Evolutionary conservation across 2,888 invertebrate species (phyloP).

Genomic region (Spisula solida): DNA sequence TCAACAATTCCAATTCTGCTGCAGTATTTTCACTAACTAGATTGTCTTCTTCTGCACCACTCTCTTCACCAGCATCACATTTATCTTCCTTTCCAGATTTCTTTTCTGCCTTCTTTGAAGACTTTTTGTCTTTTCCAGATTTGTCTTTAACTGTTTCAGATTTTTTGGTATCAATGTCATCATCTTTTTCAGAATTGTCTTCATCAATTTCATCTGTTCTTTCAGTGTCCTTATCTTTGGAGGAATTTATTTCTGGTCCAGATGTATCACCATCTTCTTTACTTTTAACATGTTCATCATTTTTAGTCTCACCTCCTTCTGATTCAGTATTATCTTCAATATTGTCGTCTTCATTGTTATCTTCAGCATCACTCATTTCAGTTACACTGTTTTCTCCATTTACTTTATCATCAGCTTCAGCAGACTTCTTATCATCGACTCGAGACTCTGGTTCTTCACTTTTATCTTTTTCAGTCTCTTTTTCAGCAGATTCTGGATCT

Average conservation of each 20-base stretch:
- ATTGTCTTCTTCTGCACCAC: constrained; percentile 32
- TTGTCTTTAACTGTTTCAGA: constrained; percentile 27
- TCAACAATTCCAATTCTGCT: constrained; percentile 70
- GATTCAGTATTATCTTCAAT: too few relatives aligned
- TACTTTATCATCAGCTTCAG: background rate
- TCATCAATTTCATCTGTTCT: constrained; percentile 13
- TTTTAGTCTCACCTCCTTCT: background rate
- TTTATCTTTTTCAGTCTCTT: background rate
- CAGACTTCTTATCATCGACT: background rate
- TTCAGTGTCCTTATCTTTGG: constrained; percentile 28
- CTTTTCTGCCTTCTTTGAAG: constrained; percentile 23
- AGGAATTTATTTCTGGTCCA: background rate
- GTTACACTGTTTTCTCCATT: constrained; percentile 25
- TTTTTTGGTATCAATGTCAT: constrained; percentile 24
- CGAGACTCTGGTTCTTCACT: background rate
- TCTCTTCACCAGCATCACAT: constrained; percentile 36
- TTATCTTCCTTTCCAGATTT: constrained; percentile 28
- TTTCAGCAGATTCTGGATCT: background rate
- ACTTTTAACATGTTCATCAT: background rate
- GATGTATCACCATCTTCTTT: background rate
- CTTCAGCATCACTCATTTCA: constrained; percentile 7
- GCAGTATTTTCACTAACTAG: constrained; percentile 64
- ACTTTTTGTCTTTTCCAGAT: constrained; percentile 35
- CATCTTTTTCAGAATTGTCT: constrained; percentile 27
- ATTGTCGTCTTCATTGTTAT: too few relatives aligned